Conservation (phyloP, 2,797 vertebrate species). For the Nyctibius grandis region DNA sequence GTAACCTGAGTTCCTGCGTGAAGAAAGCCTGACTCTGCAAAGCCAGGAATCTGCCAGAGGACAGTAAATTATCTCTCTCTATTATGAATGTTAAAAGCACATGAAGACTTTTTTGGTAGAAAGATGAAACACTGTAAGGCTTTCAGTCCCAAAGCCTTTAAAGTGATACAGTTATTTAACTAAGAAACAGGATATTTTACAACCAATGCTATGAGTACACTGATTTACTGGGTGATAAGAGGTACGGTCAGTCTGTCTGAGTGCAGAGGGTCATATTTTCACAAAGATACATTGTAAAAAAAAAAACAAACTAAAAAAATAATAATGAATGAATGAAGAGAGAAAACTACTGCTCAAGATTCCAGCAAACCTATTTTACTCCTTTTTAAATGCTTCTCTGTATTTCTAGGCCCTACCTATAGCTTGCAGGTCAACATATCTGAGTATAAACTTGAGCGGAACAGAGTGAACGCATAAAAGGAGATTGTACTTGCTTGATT, state of each 20-base stretch:
- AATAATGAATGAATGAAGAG: background rate
- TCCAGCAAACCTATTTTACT: background rate
- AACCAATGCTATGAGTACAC: background rate
- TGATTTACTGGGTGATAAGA: background rate
- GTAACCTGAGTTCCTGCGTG: background rate
- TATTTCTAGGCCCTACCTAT: background rate
- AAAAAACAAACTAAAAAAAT: background rate
- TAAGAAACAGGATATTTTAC: background rate
- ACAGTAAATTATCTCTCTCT: conserved; percentile 10
- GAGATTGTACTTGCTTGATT: background rate
- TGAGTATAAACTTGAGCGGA: background rate
- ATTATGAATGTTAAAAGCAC: conserved; percentile 18
- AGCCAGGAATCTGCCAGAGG: conserved; percentile 46
- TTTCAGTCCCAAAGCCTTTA: conserved; percentile 29
- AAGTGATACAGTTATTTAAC: background rate
- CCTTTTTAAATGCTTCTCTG: background rate
- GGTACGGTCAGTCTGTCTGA: background rate
- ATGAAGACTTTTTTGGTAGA: conserved; percentile 60
- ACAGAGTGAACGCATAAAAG: background rate
- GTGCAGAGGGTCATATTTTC: background rate
- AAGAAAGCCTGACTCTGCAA: background rate
- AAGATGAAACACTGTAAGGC: conserved; percentile 7
- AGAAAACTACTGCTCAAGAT: background rate
- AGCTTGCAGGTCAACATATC: background rate
- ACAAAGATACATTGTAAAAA: background rate